Base-by-base conservation (phyloP, 2,797 vertebrate species). In the Xyrichtys novacula region DNA sequence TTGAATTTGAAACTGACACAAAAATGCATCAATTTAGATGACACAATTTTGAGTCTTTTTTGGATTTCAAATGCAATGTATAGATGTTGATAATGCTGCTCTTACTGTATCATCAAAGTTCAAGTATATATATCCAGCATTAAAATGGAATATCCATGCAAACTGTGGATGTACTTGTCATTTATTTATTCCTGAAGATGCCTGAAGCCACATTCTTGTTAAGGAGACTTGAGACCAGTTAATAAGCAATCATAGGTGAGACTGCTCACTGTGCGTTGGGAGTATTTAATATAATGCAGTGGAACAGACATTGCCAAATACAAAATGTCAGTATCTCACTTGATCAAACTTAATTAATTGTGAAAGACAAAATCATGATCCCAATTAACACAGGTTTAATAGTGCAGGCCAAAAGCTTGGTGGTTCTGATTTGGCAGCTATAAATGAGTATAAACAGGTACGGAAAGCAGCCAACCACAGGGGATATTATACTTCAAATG, bases 281-380 rank as follows among this genome's bases (percentile, higher is more conserved):
- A 81, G 58, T 36, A 5, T 31, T 80, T 84, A 52, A 79, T 78
- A 74, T 74, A 72, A 79, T 60, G 69, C 65, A 49, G 31, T 44
- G 53, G 58, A 64, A 62, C 31, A 38, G 63, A 57, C 48, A 14
- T 6, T 12, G 60, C 60, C 71, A 57, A 64, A 71, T 69, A 22
- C 49, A 73, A 71, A 86, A 79, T 65, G 81, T 77, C 80, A 76
- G 50, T 31, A 50, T 78, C 70, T 78, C 59, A 66, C 65, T 65
- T 67, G 34, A 71, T 85, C 58, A 65, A 28, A 52, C 34, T 62
- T 83, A 86, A 83, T 85, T 85, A 54, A 78, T 72, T 76, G 50
- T 67, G 75, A 84, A 76, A 71, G 38, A 28, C 20, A 53, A 74
- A 86, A 77, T 58, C 64, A 48, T 36, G 22, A 67, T 67, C 26